phyloP scores from a whole-genome alignment of 2,113 vertebrate species.

The Notechis scutatus region DNA sequence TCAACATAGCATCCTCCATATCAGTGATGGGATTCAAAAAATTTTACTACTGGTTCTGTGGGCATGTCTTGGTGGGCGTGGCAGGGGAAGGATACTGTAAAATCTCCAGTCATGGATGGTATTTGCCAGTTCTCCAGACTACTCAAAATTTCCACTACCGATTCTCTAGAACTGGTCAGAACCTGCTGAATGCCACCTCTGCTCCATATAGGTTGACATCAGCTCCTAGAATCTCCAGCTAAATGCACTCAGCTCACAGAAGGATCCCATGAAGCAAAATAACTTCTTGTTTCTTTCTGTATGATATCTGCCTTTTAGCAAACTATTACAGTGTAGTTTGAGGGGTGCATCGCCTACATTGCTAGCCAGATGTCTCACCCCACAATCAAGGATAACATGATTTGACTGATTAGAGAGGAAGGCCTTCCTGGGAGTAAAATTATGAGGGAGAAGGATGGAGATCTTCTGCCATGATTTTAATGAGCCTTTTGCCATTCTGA shows the following conservation, averaged over 20 bases:
- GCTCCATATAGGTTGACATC: neutral
- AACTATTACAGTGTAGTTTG: neutral
- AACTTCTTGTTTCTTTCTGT: neutral
- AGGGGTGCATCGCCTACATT: neutral
- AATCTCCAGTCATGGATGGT: too few species aligned
- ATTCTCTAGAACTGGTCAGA: too few species aligned
- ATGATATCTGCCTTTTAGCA: neutral
- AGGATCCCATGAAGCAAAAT: neutral
- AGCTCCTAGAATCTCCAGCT: neutral
- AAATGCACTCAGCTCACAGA: neutral
- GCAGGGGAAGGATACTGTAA: too few species aligned
- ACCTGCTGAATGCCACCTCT: too few species aligned
- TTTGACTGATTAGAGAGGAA: neutral
- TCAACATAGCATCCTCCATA: neutral
- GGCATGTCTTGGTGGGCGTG: too few species aligned
- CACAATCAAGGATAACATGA: neutral
- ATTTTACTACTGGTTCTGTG: too few species aligned
- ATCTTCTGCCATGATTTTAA: neutral
- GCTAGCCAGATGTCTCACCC: neutral
- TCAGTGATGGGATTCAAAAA: too few species aligned
- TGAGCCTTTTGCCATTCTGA: neutral
- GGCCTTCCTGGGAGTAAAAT: neutral
- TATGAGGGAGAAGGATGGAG: neutral
- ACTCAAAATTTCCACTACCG: too few species aligned
- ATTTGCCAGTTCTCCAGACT: too few species aligned